Evolutionary conservation across 1,140 invertebrate genomes (phyloP), one percentile per base, ranked within the genome.

Genomic region (Berghia stephanieae): DNA sequence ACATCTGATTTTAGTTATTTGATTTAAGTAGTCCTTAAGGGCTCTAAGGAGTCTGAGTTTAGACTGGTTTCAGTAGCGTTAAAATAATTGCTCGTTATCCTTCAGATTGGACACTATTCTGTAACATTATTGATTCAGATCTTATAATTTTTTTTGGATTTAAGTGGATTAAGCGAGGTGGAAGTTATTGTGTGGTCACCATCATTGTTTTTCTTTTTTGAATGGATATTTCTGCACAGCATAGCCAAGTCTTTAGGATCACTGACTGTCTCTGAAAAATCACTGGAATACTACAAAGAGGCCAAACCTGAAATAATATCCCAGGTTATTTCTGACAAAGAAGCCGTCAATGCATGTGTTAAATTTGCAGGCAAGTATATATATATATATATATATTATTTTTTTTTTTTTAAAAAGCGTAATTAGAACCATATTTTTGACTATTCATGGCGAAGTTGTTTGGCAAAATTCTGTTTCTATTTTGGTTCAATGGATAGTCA

Each of bases 271-370:
- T 82, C 86, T 40, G 70, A 82, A 31, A 80, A 85, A 70, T 77
- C 90, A 1, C 84, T 90, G 57, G 87, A 91, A 27, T 83, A 85
- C 13, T 81, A 82, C 66, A 77, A 82, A 40, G 74, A 81, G 34
- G 73, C 79, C 43, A 81, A 86, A 27, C 82, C 83, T 74, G 83
- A 81, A 3, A 83, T 92, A 36, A 82, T 89, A 27, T 91, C 91
- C 2, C 74, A 84, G 38, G 83, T 91, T 21, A 85, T 92, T 0
- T 78, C 83, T 24, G 92, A 92, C 82, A 86, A 86, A 78, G 86
- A 91, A 49, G 91, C 90, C 10, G 86, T 92, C 4, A 79, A 85
- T n/a, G 91, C 90, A 18, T 91, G 91, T 80, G 55, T 89, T 5
- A 81, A 80, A 77, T 91, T 92, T 83, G 82, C 86, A 75, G 86